Evolutionary conservation across 1,140 invertebrate species (phyloP).

Genomic region (Bombus impatiens): DNA sequence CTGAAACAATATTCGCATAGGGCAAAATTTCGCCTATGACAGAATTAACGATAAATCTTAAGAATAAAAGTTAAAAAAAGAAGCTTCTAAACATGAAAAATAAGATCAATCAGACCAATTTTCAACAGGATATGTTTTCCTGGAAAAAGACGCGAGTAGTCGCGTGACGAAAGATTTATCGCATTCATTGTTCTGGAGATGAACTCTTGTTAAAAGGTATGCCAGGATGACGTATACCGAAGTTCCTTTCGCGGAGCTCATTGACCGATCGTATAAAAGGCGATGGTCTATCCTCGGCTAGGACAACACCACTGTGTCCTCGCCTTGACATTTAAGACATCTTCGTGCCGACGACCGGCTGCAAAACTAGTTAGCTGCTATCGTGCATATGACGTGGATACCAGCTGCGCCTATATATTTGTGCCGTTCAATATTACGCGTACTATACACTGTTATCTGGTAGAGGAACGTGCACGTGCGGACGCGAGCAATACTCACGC

Average conservation of each 20-base stretch:
- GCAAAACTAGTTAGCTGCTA: slow-evolving; percentile 57
- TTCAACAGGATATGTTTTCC: too few relatives aligned
- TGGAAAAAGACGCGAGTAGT: too few relatives aligned
- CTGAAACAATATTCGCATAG: too few relatives aligned
- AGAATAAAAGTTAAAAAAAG: not conserved
- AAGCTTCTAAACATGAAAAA: too few relatives aligned
- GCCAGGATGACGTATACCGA: not conserved
- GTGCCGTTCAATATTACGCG: not conserved
- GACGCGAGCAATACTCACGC: slow-evolving; percentile 40
- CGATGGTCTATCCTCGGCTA: slow-evolving; percentile 12
- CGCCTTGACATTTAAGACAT: slow-evolving; percentile 75
- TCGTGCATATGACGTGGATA: slow-evolving; percentile 24
- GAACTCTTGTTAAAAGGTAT: not conserved
- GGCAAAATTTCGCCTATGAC: too few relatives aligned
- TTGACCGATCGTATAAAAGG: slow-evolving; percentile 51
- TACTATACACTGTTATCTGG: slow-evolving; percentile 5
- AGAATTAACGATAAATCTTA: too few relatives aligned
- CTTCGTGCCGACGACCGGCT: slow-evolving; percentile 65
- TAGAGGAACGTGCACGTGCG: slow-evolving; percentile 47
- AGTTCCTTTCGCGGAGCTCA: slow-evolving; percentile 58
- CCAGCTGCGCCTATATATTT: not conserved
- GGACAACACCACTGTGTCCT: slow-evolving; percentile 52
- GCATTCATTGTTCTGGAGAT: not conserved
- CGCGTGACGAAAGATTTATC: not conserved
- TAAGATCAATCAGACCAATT: too few relatives aligned